Base-by-base conservation (phyloP, 2,888 invertebrate genomes). In the Drosophila barbarae region DNA sequence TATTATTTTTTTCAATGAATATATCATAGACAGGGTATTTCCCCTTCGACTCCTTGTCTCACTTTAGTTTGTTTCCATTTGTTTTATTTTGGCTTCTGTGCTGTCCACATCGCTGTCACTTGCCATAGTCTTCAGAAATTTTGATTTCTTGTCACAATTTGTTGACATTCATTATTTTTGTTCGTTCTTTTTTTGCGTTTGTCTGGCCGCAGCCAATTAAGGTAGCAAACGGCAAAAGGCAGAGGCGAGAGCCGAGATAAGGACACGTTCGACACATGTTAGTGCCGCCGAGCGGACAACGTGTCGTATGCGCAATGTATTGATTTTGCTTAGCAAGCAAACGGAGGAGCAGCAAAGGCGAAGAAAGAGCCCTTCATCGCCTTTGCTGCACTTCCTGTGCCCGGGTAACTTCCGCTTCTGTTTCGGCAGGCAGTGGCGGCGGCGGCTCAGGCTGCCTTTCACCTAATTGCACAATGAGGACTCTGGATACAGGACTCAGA, bases 121-220 rank as follows among this genome's bases (percentile, higher is more conserved):
- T 53, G 64, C 58, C 59, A 54, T 66, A 68, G 66, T 68, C 74
- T 74, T 84, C 63, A 71, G 41, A 72, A 77, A 85, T 85, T 83
- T 77, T 80, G 85, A 82, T 82, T 85, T 80, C 81, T 78, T 81
- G 81, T 81, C 84, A 81, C 81, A 83, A 76, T 81, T 81, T 81
- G 84, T 81, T 83, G 84, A 80, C 81, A 80, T 81, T 83, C 78
- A 72, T 80, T 76, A 78, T 73, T 67, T 77, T 68, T 56, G 46
- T 53, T 55, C 70, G 39, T 30, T 21, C 36, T 21, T 55, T 26
- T 50, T 42, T 50, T 52, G 54, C 41, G 57, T 68, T n/a, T 64
- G 9, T 58, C 63, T 72, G 82, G 69, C 72, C 69, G 54, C 75
- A 82, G 79, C 79, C 83, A 80, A 80, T 80, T 79, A 74, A 69